phyloP scores from a whole-genome alignment of 2,797 vertebrate genomes.

The Rhabdomys pumilio region DNA sequence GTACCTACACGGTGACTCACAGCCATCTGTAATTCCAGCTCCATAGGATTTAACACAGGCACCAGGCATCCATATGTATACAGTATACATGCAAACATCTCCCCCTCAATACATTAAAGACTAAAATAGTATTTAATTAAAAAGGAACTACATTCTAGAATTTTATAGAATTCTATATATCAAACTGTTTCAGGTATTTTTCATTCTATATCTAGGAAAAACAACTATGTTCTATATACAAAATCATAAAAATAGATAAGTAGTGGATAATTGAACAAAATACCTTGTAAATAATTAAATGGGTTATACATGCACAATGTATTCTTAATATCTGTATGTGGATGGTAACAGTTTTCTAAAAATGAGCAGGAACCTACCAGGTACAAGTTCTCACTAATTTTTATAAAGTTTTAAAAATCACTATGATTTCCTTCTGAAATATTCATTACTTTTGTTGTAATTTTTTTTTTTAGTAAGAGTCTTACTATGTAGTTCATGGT shows the following conservation, averaged over 20 bases:
- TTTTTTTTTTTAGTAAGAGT: background rate
- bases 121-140: background rate
- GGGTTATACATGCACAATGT: background rate
- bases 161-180: constrained; percentile 13
- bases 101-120: background rate
- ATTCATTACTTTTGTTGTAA: background rate
- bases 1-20: background rate
- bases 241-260: background rate
- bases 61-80: background rate
- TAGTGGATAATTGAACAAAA: background rate
- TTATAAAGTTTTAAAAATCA: background rate
- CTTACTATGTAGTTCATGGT: background rate
- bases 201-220: background rate
- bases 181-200: background rate
- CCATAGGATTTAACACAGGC: background rate
- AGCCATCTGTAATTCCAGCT: background rate
- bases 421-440: background rate
- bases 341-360: background rate
- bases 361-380: background rate
- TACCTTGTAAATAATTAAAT: background rate
- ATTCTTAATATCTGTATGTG: background rate
- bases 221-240: background rate
- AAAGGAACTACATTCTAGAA: background rate
- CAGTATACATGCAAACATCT: too few relatives aligned
- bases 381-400: constrained; percentile 6